A percentile compares a stretch with the other conserved stretches of the same genome.
phyloP scores from a whole-genome alignment of 2,888 invertebrate species.

The Neoscelio sp. region DNA sequence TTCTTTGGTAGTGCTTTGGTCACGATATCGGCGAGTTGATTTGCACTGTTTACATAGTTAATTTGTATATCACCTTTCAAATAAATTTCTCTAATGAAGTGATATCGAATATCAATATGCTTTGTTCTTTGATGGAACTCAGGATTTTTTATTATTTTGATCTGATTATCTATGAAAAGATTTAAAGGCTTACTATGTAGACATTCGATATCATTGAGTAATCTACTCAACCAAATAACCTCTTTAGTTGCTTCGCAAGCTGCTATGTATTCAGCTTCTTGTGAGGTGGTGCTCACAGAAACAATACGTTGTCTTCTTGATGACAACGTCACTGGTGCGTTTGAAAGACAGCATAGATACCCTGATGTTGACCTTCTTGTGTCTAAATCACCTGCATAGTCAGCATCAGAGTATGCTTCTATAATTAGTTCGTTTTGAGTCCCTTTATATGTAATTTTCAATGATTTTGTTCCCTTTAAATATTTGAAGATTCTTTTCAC shows the following conservation, averaged over 20 bases:
- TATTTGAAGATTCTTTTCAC: too few species aligned
- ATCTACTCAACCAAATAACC: constrained; percentile 23
- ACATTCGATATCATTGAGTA: background rate
- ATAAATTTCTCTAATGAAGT: background rate
- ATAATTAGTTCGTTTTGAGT: too few species aligned
- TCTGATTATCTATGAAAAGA: too few species aligned
- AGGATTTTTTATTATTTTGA: background rate
- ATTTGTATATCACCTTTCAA: background rate
- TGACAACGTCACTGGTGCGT: background rate
- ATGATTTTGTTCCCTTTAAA: too few species aligned
- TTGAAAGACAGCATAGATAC: background rate
- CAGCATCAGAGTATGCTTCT: too few species aligned
- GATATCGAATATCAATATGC: background rate
- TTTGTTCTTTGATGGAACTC: background rate
- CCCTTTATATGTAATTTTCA: too few species aligned
- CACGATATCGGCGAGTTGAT: too few species aligned
- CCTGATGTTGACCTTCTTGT: background rate
- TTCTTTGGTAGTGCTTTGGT: too few species aligned
- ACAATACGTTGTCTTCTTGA: constrained; percentile 1
- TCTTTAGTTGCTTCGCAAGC: constrained; percentile 46
- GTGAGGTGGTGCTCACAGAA: constrained; percentile 6
- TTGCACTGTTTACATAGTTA: background rate
- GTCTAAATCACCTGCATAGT: background rate
- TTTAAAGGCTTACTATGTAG: background rate
- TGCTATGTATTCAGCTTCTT: constrained; percentile 40